Conservation (phyloP, 2,797 vertebrate species). For the Numenius phaeopus region DNA sequence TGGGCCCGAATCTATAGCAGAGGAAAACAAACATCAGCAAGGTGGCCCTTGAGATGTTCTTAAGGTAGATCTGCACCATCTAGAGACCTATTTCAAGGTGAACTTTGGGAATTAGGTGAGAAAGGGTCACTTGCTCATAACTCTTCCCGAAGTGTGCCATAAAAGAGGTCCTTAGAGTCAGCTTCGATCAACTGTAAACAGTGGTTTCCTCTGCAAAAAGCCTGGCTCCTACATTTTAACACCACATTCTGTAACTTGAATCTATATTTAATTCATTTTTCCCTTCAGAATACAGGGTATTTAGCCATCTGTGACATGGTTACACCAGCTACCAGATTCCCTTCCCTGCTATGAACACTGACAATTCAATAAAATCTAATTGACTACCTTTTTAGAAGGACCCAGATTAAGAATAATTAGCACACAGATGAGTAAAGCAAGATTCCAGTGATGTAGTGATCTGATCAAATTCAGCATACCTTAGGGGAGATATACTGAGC, state of each 20-base stretch:
- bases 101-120: not conserved
- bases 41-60: not conserved
- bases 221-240: slow-evolving; percentile 13
- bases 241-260: slow-evolving; percentile 27
- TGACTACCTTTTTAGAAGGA: slow-evolving; percentile 39
- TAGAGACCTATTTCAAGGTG: not conserved
- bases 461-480: slow-evolving; percentile 38
- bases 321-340: slow-evolving; percentile 22
- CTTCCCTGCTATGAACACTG: not conserved
- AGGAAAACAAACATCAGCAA: not conserved
- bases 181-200: slow-evolving; percentile 6
- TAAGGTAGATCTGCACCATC: not conserved
- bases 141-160: not conserved
- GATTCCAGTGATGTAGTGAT: slow-evolving; percentile 18
- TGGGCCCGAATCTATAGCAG: not conserved
- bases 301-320: slow-evolving; percentile 53
- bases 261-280: slow-evolving; percentile 46
- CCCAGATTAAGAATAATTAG: slow-evolving; percentile 53
- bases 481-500: slow-evolving; percentile 1
- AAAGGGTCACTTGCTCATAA: slow-evolving; percentile 3
- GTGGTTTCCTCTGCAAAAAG: not conserved
- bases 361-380: slow-evolving; percentile 54
- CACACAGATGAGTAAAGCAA: not conserved
- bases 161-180: slow-evolving; percentile 19
- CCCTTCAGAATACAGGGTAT: slow-evolving; percentile 32